Base-by-base conservation (phyloP, 1,140 invertebrate species). In the roundworm (Caenorhabditis elegans) region DNA sequence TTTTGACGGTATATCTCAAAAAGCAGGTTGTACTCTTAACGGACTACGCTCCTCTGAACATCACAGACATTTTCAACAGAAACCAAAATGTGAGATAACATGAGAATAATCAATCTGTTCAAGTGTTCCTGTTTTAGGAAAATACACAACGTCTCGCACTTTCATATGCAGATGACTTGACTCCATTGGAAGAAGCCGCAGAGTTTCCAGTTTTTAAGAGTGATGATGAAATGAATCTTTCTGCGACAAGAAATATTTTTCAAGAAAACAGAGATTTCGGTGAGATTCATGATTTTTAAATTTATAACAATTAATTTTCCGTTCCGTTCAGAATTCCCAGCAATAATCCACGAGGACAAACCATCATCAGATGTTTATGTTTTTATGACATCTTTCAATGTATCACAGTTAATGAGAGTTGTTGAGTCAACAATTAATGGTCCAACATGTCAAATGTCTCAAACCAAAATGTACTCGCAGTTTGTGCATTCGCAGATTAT, bases 1-100 rank as follows among this genome's bases (percentile, higher is more conserved):
- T 39, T 5, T 13, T 19, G 17, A 51, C 80, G 4, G 75, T 81
- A 4, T 28, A 47, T 19, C n/a, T 39, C 19, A 81, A 81, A 26
- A 81, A 81, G 53, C 80, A 81, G 36, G 65, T 81, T 13, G 80
- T 81, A 1, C n/a, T 81, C 3, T 5, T 81, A 8, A 81, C 80
- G 3, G 47, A 81, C 36, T 81, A 81, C 28, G 75, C 76, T 51
- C 65, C 65, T 22, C 2, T 51, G 11, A 81, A 81, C 65, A 36
- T 76, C 3, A 81, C 80, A 3, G n/a, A 31, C 17, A 24, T 76
- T 43, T 43, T 81, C 1, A 81, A 81, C 22, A 46, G 24, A 11
- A 60, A 76, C 28, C 10, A 31, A 22, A 76, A 81, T 36, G 80
- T 76, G 51, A 51, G n/a, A 4, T 31, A 5, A 60, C 17, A 11